Evolutionary conservation across 2,797 vertebrate genomes (phyloP), one percentile per base, ranked within the genome.

Genomic region (Cirrhinus mrigala): DNA sequence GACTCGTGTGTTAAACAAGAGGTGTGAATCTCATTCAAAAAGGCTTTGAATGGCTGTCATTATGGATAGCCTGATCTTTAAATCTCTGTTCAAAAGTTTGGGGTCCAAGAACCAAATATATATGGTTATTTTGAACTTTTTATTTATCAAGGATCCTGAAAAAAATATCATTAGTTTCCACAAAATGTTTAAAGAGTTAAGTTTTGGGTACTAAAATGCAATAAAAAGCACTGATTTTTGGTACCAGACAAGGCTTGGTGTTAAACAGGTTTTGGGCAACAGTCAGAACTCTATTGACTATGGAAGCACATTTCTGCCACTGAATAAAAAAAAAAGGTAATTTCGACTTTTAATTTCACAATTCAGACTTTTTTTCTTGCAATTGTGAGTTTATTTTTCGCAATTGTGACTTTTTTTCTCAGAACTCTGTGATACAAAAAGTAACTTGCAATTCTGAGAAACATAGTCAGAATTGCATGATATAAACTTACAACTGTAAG

Each of bases 1-100:
- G 37, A 80, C 33, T 54, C 24, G 40, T 22, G 48, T 77, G n/a
- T 80, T 54, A 83, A 79, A 87, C 50, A 64, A 37, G 81, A 56
- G 52, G 81, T 79, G 73, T 86, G 83, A 81, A 56, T 33, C 52
- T 82, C 27, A 40, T 24, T 70, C 22, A 46, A 11, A 48, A 27
- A 27, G 40, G 2, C 58, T 79, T 79, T 62, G 22, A 58, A 40
- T 77, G 74, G 18, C 50, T 56, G 27, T 37, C 37, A 22, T 79
- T 79, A 62, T 27, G 40, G 10, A 46, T 64, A 64, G n/a, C 8
- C 56, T 20, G 15, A 60, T 62, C 22, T 24, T 46, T 46, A 18
- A 46, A 44, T 3, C 3, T 77, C 12, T 29, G 20, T 77, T 58
- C 6, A 40, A 37, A 76, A 4, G 3, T 12, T 27, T 74, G 24